Conservation (phyloP, 2,113 vertebrate species). For the Azemiops feae region DNA sequence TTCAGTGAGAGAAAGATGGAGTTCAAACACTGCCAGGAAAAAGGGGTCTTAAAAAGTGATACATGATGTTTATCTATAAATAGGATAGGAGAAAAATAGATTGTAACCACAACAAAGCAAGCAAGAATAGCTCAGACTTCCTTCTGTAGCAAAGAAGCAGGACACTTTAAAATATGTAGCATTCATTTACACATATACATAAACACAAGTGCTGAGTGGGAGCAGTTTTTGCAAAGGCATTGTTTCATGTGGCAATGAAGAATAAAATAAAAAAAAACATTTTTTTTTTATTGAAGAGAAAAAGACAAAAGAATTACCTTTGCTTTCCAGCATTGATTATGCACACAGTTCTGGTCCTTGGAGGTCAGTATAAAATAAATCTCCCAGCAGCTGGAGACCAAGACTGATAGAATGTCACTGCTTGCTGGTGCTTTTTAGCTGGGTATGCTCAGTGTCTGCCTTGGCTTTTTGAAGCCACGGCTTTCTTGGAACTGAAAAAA, state of each 20-base stretch:
- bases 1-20: not conserved
- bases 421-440: not conserved
- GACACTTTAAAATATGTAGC: not conserved
- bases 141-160: not conserved
- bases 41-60: not conserved
- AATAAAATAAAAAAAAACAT: not conserved
- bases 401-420: not conserved
- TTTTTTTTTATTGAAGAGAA: not conserved
- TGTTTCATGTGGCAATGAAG: not conserved
- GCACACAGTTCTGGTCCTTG: not conserved
- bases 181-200: not conserved
- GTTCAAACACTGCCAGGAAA: not conserved
- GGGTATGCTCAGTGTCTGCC: not conserved
- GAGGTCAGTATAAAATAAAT: not conserved
- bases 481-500: not conserved
- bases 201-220: not conserved
- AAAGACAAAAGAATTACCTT: not conserved
- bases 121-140: not conserved
- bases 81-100: not conserved
- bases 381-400: not conserved
- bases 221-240: not conserved
- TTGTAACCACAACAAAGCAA: not conserved
- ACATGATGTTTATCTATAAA: not conserved
- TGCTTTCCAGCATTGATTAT: not conserved
- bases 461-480: not conserved